phyloP scores from a whole-genome alignment of 2,797 vertebrate genomes.

The Atherinosoma microstoma region DNA sequence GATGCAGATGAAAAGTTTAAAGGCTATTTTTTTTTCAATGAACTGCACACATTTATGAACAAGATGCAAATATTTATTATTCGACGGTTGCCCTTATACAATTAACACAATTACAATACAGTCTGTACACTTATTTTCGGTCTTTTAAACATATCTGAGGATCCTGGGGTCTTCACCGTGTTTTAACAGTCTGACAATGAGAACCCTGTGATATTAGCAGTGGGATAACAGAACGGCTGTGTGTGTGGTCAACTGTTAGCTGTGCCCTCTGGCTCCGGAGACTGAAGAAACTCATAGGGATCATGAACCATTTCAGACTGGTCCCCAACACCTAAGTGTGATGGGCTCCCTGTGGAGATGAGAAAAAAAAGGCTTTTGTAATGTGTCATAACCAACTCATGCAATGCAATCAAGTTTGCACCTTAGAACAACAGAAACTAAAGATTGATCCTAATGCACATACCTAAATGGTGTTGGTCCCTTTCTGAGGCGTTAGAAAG shows the following conservation, averaged over 20 bases:
- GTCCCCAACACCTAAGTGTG: constrained; percentile 92
- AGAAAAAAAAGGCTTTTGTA: constrained; percentile 22
- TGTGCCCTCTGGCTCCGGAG: constrained; percentile 87
- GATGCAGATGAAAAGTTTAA: background rate
- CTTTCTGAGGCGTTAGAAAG: constrained; percentile 95
- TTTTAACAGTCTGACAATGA: constrained; percentile 33
- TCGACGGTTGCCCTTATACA: constrained; percentile 55
- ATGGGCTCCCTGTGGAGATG: constrained; percentile 88
- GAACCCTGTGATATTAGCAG: constrained; percentile 31
- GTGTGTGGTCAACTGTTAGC: constrained; percentile 81
- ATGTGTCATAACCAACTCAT: background rate
- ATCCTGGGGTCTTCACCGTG: constrained; percentile 13
- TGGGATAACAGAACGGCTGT: constrained; percentile 24
- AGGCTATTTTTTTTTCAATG: background rate
- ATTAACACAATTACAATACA: constrained; percentile 58
- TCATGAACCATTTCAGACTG: constrained; percentile 94
- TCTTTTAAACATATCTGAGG: constrained; percentile 38
- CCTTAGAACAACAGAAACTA: background rate
- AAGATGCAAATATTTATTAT: constrained; percentile 74
- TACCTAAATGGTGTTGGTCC: constrained; percentile 94
- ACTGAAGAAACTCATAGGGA: constrained; percentile 97
- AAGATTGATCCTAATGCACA: constrained; percentile 40
- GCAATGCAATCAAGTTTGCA: background rate
- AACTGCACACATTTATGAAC: constrained; percentile 53
- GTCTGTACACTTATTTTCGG: constrained; percentile 74